phyloP scores from a whole-genome alignment of 1,140 invertebrate species.

The Calosoma granatense region DNA sequence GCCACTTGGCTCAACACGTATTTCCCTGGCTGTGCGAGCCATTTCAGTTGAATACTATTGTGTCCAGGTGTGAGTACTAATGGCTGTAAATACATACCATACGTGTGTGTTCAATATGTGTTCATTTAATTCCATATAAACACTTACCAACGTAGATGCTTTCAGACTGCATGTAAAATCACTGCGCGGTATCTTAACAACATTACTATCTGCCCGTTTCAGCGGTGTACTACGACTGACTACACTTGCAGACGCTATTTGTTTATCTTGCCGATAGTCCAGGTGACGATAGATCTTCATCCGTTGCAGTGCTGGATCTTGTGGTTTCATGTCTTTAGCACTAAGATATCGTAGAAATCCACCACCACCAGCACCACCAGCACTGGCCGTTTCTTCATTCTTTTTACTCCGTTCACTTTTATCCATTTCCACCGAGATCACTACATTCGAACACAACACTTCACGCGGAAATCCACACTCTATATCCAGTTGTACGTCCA shows the following conservation, averaged over 20 bases:
- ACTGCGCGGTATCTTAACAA: constrained; percentile 29
- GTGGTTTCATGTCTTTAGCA: constrained; percentile 45
- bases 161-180: constrained; percentile 55
- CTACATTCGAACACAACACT: constrained; percentile 40
- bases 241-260: constrained; percentile 52
- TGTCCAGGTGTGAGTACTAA: constrained; percentile 55
- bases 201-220: constrained; percentile 32
- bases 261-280: constrained; percentile 71
- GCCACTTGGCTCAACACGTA: constrained; percentile 51
- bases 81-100: constrained; percentile 21
- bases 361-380: constrained; percentile 15
- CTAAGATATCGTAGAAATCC: constrained; percentile 17
- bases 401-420: constrained; percentile 20
- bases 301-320: constrained; percentile 44
- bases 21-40: constrained; percentile 43
- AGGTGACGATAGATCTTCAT: constrained; percentile 58
- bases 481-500: constrained; percentile 45
- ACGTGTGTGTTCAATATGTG: background rate
- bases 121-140: too few relatives aligned
- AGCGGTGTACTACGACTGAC: constrained; percentile 43
- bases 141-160: constrained; percentile 35
- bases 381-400: constrained; percentile 16
- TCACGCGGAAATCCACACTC: constrained; percentile 48
- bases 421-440: constrained; percentile 41
- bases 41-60: constrained; percentile 58